Conservation (phyloP, 2,888 invertebrate genomes). For the Lycocerus yunnanus region DNA sequence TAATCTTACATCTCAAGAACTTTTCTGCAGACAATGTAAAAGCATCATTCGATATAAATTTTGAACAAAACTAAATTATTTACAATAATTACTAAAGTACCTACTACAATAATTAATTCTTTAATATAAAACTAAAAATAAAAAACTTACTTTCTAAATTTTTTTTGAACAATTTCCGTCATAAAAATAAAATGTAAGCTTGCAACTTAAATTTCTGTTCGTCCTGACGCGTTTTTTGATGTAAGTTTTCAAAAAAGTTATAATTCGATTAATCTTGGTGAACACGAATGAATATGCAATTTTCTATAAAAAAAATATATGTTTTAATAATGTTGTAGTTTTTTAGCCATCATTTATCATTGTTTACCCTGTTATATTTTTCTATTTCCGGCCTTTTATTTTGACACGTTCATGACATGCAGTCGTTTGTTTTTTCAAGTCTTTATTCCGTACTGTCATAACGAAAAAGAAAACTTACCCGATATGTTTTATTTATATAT, state of each 20-base stretch:
- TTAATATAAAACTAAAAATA: no score
- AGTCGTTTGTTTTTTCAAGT: conserved; percentile 22
- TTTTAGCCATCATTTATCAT: conserved; percentile 17
- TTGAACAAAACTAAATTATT: background rate
- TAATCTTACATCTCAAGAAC: background rate
- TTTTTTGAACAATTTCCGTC: background rate
- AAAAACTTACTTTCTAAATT: no score
- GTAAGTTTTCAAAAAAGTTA: background rate
- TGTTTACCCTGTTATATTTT: conserved; percentile 22
- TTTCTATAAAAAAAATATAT: conserved; percentile 1
- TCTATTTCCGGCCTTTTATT: conserved; percentile 24
- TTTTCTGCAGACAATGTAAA: background rate
- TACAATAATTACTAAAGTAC: no score
- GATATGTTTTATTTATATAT: conserved; percentile 22
- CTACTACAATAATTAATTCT: no score
- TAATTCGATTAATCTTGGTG: background rate
- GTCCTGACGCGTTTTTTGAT: background rate
- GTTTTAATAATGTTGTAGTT: conserved; percentile 5
- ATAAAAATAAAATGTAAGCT: background rate
- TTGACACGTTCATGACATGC: conserved; percentile 21
- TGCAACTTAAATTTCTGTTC: background rate
- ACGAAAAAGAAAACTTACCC: conserved; percentile 18
- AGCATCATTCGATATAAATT: background rate
- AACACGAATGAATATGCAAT: background rate
- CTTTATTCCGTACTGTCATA: conserved; percentile 18